Percentiles rank a stretch among this genome's conserved stretches.
Evolutionary conservation across 35 echinoderm and acorn worm genomes (phyloP).

Genomic region (Diadema setosum): DNA sequence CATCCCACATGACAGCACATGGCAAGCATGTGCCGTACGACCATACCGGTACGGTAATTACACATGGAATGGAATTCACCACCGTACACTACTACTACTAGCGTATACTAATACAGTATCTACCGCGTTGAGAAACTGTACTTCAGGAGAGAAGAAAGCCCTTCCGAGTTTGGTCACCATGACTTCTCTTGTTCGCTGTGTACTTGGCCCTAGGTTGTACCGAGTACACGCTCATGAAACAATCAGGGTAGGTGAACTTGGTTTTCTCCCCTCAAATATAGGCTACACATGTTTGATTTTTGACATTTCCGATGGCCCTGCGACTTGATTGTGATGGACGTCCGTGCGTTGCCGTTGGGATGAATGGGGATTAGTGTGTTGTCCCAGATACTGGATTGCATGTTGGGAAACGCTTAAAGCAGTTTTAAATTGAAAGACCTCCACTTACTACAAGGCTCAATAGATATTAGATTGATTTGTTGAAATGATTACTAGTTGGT

Average conservation of each 20-base stretch:
- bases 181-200: not conserved
- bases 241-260: not conserved
- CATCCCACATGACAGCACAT: no score
- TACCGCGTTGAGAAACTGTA: no score
- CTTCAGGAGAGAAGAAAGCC: no score
- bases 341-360: not conserved
- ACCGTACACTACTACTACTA: no score
- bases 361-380: not conserved
- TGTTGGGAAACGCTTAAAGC: not conserved
- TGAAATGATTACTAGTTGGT: no score
- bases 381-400: not conserved
- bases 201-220: constrained; percentile 34
- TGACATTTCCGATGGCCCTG: not conserved
- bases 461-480: no score
- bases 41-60: no score
- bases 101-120: no score
- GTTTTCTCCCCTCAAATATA: not conserved
- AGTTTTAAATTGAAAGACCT: not conserved
- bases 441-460: no score
- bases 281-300: not conserved
- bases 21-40: no score
- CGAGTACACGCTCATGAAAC: not conserved
- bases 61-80: no score
- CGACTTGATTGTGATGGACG: not conserved
- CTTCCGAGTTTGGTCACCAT: no score